Base-by-base conservation (phyloP, 2,113 vertebrate genomes). In the Furnarius figulus region DNA sequence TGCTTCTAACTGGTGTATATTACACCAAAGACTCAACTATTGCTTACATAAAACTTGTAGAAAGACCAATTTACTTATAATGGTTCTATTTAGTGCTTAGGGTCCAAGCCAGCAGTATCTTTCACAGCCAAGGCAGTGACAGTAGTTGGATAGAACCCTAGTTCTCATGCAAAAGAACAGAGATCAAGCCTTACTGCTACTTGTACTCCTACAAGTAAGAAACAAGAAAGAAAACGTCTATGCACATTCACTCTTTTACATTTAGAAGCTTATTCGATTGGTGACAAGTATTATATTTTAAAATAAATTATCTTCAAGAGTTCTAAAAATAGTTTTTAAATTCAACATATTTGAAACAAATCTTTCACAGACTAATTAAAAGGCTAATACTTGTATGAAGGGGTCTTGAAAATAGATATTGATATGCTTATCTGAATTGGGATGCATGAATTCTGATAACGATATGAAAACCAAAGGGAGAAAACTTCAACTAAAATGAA, bases 1-100 rank as follows among this genome's bases (percentile, higher is more conserved):
- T 99, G 99, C 98, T 99, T 98, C 98, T 98, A 98, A 98, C 97
- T 98, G 97, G 98, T 98, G 98, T 97, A 94, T 87, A 95, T 97
- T 97, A 98, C 95, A 96, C 88, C 88, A 95, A 90, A 94, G 92
- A 95, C 93, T 98, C 97, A 98, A 97, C 93, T 97, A 97, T 97
- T 95, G 71, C 91, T 97, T 95, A 94, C 58, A 95, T 73, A 94
- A 94, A 83, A 95, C 84, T 94, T 95, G 89, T 67, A 93, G 61
- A 94, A 96, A 97, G 85, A 97, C 77, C 70, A 77, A 80, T 89
- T 96, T 97, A 93, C 82, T 86, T 27, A 95, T 82, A 97, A 25
- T 87, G 75, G 66, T 91, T 91, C 78, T 88, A 42, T 75, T 92
- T 93, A 90, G 82, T 85, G 65, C 30, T 77, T 33, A 47, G 46